Evolutionary conservation across 2,113 vertebrate genomes (phyloP), one percentile per base, ranked within the genome.

Genomic region (Myanophis thanlyinensis): DNA sequence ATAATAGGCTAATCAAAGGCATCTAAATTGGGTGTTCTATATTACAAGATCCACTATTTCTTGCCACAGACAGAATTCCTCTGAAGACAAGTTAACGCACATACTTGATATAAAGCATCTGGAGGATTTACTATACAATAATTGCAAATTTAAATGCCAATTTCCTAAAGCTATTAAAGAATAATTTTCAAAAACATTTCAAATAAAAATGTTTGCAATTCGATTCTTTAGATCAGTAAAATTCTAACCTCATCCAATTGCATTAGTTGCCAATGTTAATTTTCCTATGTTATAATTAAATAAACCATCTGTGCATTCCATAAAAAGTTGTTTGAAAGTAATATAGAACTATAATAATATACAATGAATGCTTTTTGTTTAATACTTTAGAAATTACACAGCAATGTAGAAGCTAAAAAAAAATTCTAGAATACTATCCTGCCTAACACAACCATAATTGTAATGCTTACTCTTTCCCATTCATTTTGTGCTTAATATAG

Each of bases 21-120:
- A 44, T 89, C 25, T 89, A 56, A 47, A 59, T 13, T 56, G 53
- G 23, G 49, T 52, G 48, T 30, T 49, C 49, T 53, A 49, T 49
- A 49, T 15, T 11, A 87, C n/a, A 88, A 87, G 3, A 20, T 8
- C 18, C 49, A 88, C 6, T 35, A 53, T 30, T 87, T 13, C 27
- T n/a, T 87, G 18, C 20, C n/a, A 35, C 1, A 22, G 30, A 88
- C n/a, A 35, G 15, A n/a, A 51, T 20, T 87, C 15, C 86, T 51
- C 30, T 35, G 27, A 49, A 52, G 13, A 52, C 12, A 52, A 35
- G 6, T 30, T n/a, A 30, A 87, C 18, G 18, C 48, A 87, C 27
- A 52, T 51, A 85, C 51, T 85, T 80, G 85, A 95, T 54, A 93
- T 51, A 13, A 22, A 85, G 54, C 12, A 86, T n/a, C 91, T 92